phyloP scores from a whole-genome alignment of 2,888 invertebrate species.

The Drosophila silvestris region DNA sequence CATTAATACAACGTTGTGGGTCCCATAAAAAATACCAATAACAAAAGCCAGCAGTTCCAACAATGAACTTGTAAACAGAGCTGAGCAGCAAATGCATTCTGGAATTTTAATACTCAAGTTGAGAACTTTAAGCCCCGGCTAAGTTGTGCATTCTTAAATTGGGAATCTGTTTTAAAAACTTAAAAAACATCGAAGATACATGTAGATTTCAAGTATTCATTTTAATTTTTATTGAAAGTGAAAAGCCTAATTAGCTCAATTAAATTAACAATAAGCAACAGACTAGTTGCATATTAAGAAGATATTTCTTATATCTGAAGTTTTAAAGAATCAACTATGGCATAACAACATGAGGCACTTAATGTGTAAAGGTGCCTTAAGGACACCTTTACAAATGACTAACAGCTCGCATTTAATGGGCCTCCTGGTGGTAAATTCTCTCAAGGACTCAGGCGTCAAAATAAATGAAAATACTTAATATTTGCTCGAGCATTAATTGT shows the following conservation, averaged over 20 bases:
- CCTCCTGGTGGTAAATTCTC: background rate
- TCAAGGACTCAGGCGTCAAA: background rate
- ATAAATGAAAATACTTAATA: background rate
- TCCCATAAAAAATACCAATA: background rate
- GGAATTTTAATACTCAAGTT: background rate
- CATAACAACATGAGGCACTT: background rate
- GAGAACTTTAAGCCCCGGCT: background rate
- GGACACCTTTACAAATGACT: background rate
- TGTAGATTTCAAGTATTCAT: too few species aligned
- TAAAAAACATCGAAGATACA: too few species aligned
- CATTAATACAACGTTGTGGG: background rate
- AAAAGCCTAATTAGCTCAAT: background rate
- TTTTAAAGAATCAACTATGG: background rate
- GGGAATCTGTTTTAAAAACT: too few species aligned
- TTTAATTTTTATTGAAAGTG: background rate
- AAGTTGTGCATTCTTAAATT: background rate
- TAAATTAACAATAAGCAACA: background rate
- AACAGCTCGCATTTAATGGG: background rate
- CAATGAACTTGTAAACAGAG: background rate
- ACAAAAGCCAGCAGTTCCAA: background rate
- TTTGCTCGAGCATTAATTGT: slow-evolving; percentile 5
- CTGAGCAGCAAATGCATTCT: background rate
- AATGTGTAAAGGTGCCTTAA: background rate
- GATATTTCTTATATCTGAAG: background rate
- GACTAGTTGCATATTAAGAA: background rate